Conservation (phyloP, 30 jellyfish, hydroid and myxozoan species). For the Hydractinia symbiolongicarpus region DNA sequence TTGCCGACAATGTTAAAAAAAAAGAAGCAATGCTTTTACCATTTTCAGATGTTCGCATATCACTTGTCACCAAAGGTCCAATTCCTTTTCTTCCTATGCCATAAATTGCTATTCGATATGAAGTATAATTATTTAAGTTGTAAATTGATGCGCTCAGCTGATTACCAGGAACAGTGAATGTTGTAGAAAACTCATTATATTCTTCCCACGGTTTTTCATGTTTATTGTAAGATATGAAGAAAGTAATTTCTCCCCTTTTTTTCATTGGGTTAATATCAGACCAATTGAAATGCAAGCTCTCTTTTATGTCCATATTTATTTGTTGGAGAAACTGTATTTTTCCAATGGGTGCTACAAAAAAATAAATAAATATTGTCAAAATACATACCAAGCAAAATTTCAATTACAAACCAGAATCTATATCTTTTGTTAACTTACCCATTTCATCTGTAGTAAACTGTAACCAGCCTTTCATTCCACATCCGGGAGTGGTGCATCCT, state of each 20-base stretch:
- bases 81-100: not conserved
- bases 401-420: not conserved
- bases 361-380: not conserved
- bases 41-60: not conserved
- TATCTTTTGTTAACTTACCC: not conserved
- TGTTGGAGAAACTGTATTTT: not conserved
- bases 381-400: too few species aligned
- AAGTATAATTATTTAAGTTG: not conserved
- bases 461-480: constrained; percentile 63
- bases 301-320: not conserved
- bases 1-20: not conserved
- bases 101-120: not conserved
- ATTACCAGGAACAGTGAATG: not conserved
- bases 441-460: constrained; percentile 51
- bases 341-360: not conserved
- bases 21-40: not conserved
- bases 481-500: constrained; percentile 82
- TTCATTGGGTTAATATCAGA: not conserved
- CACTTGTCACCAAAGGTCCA: not conserved
- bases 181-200: too few species aligned
- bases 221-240: not conserved
- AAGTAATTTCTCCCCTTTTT: not conserved
- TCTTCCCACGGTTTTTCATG: not conserved
- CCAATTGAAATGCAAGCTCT: constrained; percentile 1
- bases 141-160: not conserved